A percentile compares a stretch with the other conserved stretches of the same genome.
These are phyloP conservation scores for Watsonalla binaria DNA, from an alignment of 2,888 invertebrate genomes.

Conservation along the genomic window DNA sequence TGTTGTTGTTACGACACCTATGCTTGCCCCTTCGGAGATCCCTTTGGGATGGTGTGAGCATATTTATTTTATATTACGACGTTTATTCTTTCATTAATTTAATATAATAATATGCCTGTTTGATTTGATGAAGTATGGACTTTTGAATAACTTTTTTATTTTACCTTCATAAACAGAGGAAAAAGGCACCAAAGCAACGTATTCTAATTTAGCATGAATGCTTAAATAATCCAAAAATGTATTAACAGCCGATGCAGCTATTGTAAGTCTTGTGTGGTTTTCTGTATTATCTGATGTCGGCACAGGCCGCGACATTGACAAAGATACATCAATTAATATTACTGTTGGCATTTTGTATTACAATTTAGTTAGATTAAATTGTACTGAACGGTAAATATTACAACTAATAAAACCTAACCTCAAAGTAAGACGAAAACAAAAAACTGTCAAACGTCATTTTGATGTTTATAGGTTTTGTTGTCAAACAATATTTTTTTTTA, in stretches of 20 bases:
- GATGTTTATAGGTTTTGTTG: no score
- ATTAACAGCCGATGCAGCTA: slow-evolving; percentile 61
- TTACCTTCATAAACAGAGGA: slow-evolving; percentile 67
- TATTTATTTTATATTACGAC: no score
- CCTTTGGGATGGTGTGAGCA: no score
- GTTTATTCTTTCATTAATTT: no score
- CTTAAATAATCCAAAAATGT: slow-evolving; percentile 64
- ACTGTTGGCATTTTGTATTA: slow-evolving; percentile 60
- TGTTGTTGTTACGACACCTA: no score
- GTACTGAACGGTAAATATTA: no score
- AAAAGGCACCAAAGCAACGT: slow-evolving; percentile 63
- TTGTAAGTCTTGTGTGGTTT: slow-evolving; percentile 55
- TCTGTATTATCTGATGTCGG: slow-evolving; percentile 56
- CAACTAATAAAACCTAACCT: background rate
- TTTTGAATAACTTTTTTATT: background rate
- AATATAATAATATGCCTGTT: no score
- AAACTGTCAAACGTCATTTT: no score
- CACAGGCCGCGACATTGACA: slow-evolving; percentile 69
- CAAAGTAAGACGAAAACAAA: background rate
- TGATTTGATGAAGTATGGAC: no score
- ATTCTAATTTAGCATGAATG: slow-evolving; percentile 64
- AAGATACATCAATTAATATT: slow-evolving; percentile 61
- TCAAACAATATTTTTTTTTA: no score
- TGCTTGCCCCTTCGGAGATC: no score
- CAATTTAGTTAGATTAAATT: background rate